Conservation (phyloP, 2,113 vertebrate genomes). For the Melospiza georgiana region DNA sequence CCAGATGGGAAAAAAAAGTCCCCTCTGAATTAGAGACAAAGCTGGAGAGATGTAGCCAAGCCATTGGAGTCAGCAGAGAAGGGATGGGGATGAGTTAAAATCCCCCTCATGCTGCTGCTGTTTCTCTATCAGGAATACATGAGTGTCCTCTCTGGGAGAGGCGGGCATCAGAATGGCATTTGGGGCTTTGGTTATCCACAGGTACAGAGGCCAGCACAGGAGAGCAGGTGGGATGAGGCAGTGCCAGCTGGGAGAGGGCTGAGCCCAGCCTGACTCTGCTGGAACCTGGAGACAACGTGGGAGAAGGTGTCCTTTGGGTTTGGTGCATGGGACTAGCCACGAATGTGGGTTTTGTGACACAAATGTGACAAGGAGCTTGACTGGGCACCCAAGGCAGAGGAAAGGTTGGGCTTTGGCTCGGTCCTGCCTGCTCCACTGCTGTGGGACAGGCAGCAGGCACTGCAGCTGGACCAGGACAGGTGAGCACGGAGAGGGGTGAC, state of each 20-base stretch:
- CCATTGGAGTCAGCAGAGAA: not conserved
- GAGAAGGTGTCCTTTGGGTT: not conserved
- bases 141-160: not conserved
- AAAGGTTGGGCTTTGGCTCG: not conserved
- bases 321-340: not conserved
- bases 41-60: not conserved
- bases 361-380: not conserved
- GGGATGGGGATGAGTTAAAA: not conserved
- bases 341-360: rapidly evolving
- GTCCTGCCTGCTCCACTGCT: not conserved
- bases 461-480: rapidly evolving
- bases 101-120: not conserved
- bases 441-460: rapidly evolving
- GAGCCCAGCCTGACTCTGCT: not conserved
- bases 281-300: rapidly evolving
- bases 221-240: not conserved
- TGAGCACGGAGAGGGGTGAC: rapidly evolving
- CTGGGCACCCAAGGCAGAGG: not conserved
- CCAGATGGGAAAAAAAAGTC: not conserved
- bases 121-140: not conserved
- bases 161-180: rapidly evolving
- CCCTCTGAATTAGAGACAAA: not conserved
- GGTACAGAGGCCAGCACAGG: rapidly evolving
- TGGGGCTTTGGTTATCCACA: not conserved
- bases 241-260: not conserved